Base-by-base conservation (phyloP, 2,888 invertebrate species). In the Vannuccia rotundouncinata region DNA sequence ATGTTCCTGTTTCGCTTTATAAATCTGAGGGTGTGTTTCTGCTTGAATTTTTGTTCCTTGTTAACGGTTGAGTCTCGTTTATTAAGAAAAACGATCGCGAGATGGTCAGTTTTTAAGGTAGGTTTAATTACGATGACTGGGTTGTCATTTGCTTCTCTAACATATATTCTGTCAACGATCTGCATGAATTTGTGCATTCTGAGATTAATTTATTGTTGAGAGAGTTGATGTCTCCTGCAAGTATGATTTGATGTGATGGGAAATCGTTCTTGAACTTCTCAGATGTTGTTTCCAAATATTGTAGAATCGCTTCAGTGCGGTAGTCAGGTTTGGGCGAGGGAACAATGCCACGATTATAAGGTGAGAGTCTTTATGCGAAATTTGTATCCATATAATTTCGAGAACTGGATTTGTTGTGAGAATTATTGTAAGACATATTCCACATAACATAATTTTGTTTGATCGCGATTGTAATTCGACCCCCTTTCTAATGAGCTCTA, bases 161-260 rank as follows among this genome's bases (percentile, higher is more conserved):
- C 45, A 45, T 13, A 13, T 17, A 45, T 17, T 45, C 17, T 45
- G 17, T 45, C 45, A 17, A 45, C 5, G 5, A 13, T 13, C 10
- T 5, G 5, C 17, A 13, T 5, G 5, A 5, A 45, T 13, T 45
- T 45, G 17, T 45, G 17, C 45, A 45, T 45, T 45, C 17, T 45
- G 10, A 13, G 45, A 45, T 45, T 17, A 45, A 45, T 45, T 45
- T 45, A 13, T 13, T 45, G 45, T 45, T 5, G 5, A 17, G 45
- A 17, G 45, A n/a, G 66, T 66, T 66, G 25, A 66, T 22, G 66
- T 66, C 66, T 5, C 66, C 66, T n/a, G 66, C 66, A 66, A 66
- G 66, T 5, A 66, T 66, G 25, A 66, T 66, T 66, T 66, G 10
- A 66, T 66, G 66, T 66, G 66, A n/a, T 45, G 45, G 45, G 45